Conservation (phyloP, 2,113 vertebrate genomes). For the Microcebus lehilahytsara region DNA sequence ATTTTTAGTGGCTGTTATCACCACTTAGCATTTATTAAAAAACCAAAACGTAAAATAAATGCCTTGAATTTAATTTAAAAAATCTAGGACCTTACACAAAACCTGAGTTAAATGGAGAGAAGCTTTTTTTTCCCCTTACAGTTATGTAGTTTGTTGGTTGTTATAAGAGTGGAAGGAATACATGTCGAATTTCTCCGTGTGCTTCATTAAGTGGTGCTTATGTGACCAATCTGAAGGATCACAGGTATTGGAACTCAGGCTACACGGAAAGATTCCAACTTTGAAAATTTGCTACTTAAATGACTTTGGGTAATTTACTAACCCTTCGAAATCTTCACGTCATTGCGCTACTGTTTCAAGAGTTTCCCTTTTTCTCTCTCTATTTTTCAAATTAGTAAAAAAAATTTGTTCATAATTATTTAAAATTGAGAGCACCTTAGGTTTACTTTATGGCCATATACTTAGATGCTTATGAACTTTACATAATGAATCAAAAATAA, state of each 20-base stretch:
- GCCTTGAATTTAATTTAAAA: conserved; percentile 29
- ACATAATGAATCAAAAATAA: neutral
- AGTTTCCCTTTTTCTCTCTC: neutral
- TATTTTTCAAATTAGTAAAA: neutral
- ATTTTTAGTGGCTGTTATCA: neutral
- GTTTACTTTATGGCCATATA: neutral
- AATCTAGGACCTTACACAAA: neutral
- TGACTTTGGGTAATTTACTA: neutral
- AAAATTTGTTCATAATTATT: neutral
- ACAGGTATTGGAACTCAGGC: neutral
- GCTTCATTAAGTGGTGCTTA: neutral
- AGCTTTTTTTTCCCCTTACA: neutral
- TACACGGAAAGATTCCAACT: neutral
- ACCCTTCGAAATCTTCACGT: neutral
- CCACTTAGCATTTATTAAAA: neutral
- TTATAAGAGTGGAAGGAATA: neutral
- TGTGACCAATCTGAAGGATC: neutral
- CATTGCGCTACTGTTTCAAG: neutral
- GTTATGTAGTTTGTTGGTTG: neutral
- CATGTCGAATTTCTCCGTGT: neutral
- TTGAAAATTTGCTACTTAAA: neutral
- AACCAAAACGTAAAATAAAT: neutral
- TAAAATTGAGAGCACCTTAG: neutral
- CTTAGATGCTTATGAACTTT: neutral
- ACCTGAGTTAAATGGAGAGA: neutral